phyloP scores from a whole-genome alignment of 2,113 vertebrate genomes.

The Apteryx owenii region DNA sequence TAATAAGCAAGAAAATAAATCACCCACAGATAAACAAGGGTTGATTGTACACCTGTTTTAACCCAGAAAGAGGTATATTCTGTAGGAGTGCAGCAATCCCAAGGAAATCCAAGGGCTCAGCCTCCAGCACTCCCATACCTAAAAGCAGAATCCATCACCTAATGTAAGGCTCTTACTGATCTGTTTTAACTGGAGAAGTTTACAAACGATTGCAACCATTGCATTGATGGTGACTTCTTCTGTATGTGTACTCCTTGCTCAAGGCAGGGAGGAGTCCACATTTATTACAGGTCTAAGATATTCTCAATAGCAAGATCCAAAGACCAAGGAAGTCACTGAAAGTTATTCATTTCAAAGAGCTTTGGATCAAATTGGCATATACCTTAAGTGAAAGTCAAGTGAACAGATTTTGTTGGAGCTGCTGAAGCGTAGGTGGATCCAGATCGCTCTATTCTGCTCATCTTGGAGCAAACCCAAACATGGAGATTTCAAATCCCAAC shows the following conservation, averaged over 20 bases:
- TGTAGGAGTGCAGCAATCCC: rapidly evolving
- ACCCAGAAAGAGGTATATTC: background rate
- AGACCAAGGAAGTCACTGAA: background rate
- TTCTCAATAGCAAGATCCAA: background rate
- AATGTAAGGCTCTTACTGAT: background rate
- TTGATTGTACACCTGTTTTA: background rate
- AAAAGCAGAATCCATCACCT: background rate
- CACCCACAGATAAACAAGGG: background rate
- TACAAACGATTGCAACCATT: background rate
- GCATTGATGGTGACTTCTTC: background rate
- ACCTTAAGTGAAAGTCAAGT: background rate
- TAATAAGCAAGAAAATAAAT: background rate
- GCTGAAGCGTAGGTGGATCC: background rate
- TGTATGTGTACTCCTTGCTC: background rate
- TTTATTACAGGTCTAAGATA: background rate
- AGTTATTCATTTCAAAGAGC: background rate
- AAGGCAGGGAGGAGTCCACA: background rate
- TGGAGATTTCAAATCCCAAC: background rate
- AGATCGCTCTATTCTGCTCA: background rate
- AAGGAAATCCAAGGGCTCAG: background rate
- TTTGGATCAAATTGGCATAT: background rate
- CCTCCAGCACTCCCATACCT: background rate
- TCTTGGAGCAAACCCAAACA: background rate
- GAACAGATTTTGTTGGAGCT: background rate
- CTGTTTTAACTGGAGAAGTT: background rate